A percentile compares a stretch with the other conserved stretches of the same genome.
These are phyloP conservation scores for Anolis apletophallus DNA, from an alignment of 2,797 vertebrate species.

Conservation along the genomic window DNA sequence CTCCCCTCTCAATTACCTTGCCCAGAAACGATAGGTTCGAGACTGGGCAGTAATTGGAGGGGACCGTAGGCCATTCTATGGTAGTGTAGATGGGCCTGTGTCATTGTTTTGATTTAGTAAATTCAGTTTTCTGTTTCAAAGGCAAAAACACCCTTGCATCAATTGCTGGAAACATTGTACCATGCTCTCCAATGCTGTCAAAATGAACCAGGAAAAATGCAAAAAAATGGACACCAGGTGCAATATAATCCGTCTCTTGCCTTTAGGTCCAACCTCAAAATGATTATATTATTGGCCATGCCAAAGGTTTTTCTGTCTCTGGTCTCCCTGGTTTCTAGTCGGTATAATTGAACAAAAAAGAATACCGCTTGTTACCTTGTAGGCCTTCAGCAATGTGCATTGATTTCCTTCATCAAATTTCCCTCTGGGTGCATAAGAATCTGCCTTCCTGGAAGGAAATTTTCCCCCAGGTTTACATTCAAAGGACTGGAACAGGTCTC, in stretches of 20 bases:
- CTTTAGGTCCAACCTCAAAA: not conserved
- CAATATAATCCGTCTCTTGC: not conserved
- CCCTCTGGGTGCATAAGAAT: constrained; percentile 13
- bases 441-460: constrained; percentile 11
- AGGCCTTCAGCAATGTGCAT: constrained; percentile 14
- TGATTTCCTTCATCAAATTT: constrained; percentile 4
- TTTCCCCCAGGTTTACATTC: not conserved
- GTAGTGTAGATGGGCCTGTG: no score
- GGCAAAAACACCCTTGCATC: not conserved
- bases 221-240: not conserved
- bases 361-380: not conserved
- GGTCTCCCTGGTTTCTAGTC: not conserved
- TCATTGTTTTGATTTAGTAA: not conserved
- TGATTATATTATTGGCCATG: not conserved
- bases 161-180: not conserved
- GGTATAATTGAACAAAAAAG: not conserved
- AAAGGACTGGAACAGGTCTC: not conserved
- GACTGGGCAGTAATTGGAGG: no score
- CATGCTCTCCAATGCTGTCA: not conserved
- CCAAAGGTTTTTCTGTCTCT: not conserved
- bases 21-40: no score
- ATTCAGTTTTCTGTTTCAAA: not conserved
- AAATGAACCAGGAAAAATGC: not conserved
- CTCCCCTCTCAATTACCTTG: no score
- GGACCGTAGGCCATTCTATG: no score